Evolutionary conservation across 2,888 invertebrate genomes (phyloP), one percentile per base, ranked within the genome.

Genomic region (Eupeodes luniger): DNA sequence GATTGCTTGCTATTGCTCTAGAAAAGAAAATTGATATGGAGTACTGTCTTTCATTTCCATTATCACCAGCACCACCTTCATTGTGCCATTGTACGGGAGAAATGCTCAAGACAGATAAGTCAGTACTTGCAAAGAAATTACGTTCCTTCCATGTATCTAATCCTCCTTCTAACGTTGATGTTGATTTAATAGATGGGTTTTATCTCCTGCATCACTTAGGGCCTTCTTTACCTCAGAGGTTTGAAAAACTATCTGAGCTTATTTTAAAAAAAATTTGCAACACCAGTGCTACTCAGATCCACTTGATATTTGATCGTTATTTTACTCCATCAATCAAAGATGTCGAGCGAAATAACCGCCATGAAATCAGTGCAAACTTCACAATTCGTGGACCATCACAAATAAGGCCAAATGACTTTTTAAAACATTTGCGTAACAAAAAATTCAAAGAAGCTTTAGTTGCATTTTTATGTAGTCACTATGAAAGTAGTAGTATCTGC

Each of bases 131-230:
- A 19, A 19, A 19, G 19, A 19, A 19, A 19, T 19, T 36, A 61
- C 11, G 57, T 57, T 57, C 57, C 27, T 11, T 57, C 1, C 57
- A 57, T 27, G 12, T 27, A 27, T 57, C 57, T 57, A 6, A 16
- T 10, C 27, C 10, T 27, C 57, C 85, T 67, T 40, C 11, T 9
- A 55, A 44, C 49, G 64, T 82, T 44, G 82, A 88, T 69, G 47
- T 89, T 64, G 82, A 85, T 40, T 49, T 87, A 14, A 82, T 81
- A 19, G 85, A 85, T 75, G 82, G 80, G 34, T 88, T 89, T 64
- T 78, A 82, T 74, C 79, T 85, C 44, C 53, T 88, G 27, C 69
- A 88, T 75, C 75, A 81, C 40, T 67, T 89, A 72, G 82, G 79
- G 34, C 66, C 77, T 36, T 66, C 75, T 40, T 12, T 75, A 5